These are phyloP conservation scores for Bubo blakistoni DNA, from an alignment of 2,113 vertebrate species.

Conservation along the genomic window DNA sequence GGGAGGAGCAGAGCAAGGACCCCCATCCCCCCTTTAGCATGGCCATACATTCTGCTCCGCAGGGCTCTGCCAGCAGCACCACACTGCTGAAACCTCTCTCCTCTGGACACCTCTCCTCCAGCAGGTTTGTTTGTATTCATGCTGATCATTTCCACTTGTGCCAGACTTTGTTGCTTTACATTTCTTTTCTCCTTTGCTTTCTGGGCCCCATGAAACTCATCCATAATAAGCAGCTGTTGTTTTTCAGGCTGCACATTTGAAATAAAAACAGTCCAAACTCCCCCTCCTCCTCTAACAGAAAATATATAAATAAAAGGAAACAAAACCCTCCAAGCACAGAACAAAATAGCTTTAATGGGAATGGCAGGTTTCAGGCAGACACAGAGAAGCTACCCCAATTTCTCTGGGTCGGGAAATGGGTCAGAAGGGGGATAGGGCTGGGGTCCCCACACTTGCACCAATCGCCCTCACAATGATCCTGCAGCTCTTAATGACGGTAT, in stretches of 20 bases:
- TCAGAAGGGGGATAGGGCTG: neutral
- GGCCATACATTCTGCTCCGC: accelerated
- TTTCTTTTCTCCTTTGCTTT: neutral
- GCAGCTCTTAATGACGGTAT: neutral
- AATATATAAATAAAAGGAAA: neutral
- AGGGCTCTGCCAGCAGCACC: neutral
- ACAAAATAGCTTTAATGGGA: neutral
- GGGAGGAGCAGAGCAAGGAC: neutral
- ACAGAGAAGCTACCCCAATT: neutral
- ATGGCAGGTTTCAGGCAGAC: neutral
- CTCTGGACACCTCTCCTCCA: neutral
- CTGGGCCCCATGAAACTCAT: neutral
- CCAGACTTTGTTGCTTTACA: neutral
- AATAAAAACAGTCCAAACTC: neutral
- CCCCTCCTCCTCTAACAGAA: neutral
- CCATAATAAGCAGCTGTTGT: neutral
- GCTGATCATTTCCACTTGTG: neutral
- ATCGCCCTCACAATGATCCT: neutral
- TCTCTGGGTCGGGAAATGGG: neutral
- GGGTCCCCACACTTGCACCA: neutral
- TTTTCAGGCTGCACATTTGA: neutral
- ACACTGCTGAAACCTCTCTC: neutral
- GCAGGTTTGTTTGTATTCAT: neutral
- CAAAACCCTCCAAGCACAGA: neutral
- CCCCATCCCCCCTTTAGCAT: neutral